These are phyloP conservation scores for Threskiornis aethiopicus DNA, from an alignment of 2,797 vertebrate species.

Conservation along the genomic window DNA sequence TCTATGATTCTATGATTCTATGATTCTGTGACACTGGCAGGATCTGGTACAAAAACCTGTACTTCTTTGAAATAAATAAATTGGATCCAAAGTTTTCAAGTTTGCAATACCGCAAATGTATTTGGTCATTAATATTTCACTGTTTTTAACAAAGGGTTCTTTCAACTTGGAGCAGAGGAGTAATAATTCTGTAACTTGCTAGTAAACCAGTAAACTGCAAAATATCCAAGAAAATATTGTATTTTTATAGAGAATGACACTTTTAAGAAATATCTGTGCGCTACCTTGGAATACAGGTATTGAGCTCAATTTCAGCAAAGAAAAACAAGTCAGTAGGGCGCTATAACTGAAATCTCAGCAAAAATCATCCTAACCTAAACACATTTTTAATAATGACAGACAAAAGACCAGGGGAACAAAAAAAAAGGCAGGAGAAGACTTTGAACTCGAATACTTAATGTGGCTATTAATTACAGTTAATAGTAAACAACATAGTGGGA, in stretches of 20 bases:
- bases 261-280: not conserved
- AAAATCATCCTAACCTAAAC: not conserved
- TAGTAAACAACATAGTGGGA: not conserved
- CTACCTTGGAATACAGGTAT: not conserved
- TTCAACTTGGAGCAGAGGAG: not conserved
- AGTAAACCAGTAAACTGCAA: not conserved
- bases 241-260: not conserved
- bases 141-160: not conserved
- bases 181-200: not conserved
- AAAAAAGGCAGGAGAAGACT: not conserved
- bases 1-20: too few relatives aligned
- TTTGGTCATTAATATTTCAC: not conserved
- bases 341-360: not conserved
- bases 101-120: not conserved
- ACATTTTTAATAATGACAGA: not conserved
- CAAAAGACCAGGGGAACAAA: not conserved
- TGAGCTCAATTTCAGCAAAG: not conserved
- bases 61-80: not conserved
- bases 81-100: not conserved
- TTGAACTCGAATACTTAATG: not conserved
- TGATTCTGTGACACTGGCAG: not conserved
- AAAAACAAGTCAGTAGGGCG: not conserved
- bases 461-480: not conserved
- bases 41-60: not conserved
- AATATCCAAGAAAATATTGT: not conserved